Evolutionary conservation across 2,797 vertebrate genomes (phyloP), one percentile per base, ranked within the genome.

Genomic region (Labeo calbasu): DNA sequence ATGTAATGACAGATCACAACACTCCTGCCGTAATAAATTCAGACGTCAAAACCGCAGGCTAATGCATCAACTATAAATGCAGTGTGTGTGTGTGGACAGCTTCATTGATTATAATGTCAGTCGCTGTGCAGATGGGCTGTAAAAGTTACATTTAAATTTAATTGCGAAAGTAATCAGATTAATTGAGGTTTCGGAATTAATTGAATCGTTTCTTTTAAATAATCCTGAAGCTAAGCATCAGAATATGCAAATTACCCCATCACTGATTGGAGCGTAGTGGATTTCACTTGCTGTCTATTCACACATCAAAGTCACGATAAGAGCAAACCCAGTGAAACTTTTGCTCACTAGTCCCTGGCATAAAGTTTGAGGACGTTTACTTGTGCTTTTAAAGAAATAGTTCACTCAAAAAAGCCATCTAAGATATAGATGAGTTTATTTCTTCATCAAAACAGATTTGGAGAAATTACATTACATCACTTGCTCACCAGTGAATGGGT

Each of bases 111-210:
- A 66, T 51, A 43, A 77, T 63, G 59, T 17, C 76, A 78, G 57
- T 28, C 43, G 25, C 43, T 36, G 71, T 61, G 63, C 51, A 61
- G 79, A 63, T 36, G 65, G 71, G 57, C 46, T 28, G 36, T 69
- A 70, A 79, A 79, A 79, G 23, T 61, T 61, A 10, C 55, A 61
- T 77, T 61, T 77, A 66, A 66, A 79, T 66, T 51, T 79, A 66
- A 66, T 66, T 79, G 46, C 23, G 5, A 66, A 51, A 66, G 59
- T 66, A 66, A 79, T 79, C 77, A 66, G 61, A 65, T 79, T 69
- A 80, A 69, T 80, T 80, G 48, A 68, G 65, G 50, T 80, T 80
- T 43, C 3, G 11, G 48, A 68, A 80, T 68, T 53, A 80, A 43
- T 68, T 68, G 32, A 68, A 69, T 79, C 8, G 0, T 55, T 55